Conservation (phyloP, 2,113 vertebrate genomes). For the Hyperopisus bebe region DNA sequence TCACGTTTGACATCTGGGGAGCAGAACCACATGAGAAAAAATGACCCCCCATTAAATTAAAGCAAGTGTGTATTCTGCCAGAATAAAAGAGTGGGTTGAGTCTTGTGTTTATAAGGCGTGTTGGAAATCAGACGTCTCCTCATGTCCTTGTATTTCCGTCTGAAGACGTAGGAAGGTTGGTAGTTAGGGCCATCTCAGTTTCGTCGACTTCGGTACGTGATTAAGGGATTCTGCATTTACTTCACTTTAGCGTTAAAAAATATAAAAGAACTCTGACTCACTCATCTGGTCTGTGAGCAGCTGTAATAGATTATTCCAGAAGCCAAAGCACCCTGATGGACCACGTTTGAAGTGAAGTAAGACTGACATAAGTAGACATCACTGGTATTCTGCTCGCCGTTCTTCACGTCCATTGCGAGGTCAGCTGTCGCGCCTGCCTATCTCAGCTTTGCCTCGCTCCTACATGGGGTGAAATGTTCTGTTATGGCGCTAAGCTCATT, state of each 20-base stretch:
- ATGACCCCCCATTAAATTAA: not conserved
- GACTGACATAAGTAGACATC: not conserved
- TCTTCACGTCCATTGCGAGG: too few species aligned
- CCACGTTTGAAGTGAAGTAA: not conserved
- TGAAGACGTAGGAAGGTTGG: not conserved
- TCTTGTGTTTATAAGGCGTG: not conserved
- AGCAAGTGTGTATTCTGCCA: not conserved
- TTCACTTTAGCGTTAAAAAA: not conserved
- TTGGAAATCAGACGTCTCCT: not conserved
- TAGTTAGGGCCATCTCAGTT: not conserved
- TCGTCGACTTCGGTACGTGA: not conserved
- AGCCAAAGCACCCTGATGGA: not conserved
- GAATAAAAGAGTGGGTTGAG: not conserved
- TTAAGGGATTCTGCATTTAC: not conserved
- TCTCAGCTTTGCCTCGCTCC: not conserved
- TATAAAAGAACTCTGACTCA: not conserved
- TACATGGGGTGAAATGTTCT: not conserved
- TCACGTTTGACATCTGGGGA: not conserved
- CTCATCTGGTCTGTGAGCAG: not conserved
- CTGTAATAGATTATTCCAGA: not conserved
- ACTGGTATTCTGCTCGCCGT: not conserved
- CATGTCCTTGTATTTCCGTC: not conserved
- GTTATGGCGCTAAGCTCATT: slow-evolving; percentile 19
- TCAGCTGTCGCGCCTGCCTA: not conserved
- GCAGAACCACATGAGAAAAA: not conserved